These are phyloP conservation scores for Myotis vivesi DNA, from an alignment of 2,797 vertebrate genomes.

Conservation along the genomic window DNA sequence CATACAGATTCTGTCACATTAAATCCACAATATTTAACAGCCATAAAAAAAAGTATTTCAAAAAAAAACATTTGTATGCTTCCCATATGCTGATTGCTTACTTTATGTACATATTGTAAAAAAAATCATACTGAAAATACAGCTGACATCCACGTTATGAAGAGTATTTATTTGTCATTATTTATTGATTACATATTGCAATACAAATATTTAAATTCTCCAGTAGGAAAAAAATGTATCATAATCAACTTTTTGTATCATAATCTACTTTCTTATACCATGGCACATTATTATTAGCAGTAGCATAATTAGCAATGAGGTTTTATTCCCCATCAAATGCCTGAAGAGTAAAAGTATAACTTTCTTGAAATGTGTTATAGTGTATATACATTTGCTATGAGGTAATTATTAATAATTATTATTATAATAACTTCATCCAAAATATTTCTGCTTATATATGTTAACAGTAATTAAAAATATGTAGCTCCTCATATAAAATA, in stretches of 20 bases:
- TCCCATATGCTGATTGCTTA: constrained; percentile 74
- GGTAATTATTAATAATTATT: background rate
- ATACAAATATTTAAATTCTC: constrained; percentile 16
- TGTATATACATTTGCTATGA: background rate
- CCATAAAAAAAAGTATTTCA: constrained; percentile 71
- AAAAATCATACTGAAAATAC: constrained; percentile 75
- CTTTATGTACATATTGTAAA: constrained; percentile 71
- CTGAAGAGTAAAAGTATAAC: constrained; percentile 1
- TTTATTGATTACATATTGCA: background rate
- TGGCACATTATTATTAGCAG: background rate
- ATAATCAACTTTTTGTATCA: background rate
- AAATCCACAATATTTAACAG: constrained; percentile 75
- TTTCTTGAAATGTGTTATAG: background rate
- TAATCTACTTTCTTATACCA: background rate
- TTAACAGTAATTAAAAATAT: background rate
- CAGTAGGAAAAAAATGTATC: background rate
- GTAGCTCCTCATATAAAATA: background rate
- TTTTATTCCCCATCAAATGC: background rate
- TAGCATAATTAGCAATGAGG: background rate
- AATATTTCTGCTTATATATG: background rate
- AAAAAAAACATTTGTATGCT: constrained; percentile 75
- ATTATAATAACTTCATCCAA: background rate
- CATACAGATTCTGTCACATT: constrained; percentile 71
- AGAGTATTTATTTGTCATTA: background rate
- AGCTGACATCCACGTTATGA: constrained; percentile 61